Conservation (phyloP, 2,113 vertebrate genomes). For the Saguinus midas region DNA sequence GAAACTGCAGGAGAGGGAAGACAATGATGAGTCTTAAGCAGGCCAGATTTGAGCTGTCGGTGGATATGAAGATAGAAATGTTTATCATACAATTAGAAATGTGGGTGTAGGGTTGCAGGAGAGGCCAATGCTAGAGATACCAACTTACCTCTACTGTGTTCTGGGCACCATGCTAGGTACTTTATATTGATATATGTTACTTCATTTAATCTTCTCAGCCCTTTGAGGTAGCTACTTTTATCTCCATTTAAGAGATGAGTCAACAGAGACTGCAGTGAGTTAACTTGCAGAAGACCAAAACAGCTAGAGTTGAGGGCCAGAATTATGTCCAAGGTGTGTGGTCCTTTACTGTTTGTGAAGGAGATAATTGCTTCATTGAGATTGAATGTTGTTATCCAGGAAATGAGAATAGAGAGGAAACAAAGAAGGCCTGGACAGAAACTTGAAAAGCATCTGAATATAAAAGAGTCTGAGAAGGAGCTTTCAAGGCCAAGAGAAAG, state of each 20-base stretch:
- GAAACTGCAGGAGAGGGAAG: not conserved
- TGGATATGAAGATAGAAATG: not conserved
- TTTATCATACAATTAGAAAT: not conserved
- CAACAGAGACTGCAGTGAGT: not conserved
- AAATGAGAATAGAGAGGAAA: not conserved
- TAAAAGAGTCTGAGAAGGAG: not conserved
- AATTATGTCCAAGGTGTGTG: not conserved
- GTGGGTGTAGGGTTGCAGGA: not conserved
- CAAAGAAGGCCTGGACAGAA: not conserved
- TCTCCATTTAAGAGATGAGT: conserved; percentile 6
- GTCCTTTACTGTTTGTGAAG: not conserved
- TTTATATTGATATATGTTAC: not conserved
- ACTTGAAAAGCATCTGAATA: not conserved
- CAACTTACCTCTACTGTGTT: not conserved
- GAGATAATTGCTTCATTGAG: not conserved
- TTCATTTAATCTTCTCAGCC: not conserved
- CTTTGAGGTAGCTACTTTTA: not conserved
- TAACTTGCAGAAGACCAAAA: not conserved
- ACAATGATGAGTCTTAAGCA: not conserved
- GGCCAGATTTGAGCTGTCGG: not conserved
- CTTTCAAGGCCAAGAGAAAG: not conserved
- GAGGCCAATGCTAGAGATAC: not conserved
- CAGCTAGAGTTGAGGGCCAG: not conserved
- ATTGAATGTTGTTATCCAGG: not conserved
- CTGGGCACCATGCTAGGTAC: not conserved